Conservation (phyloP, 1,140 invertebrate species). For the Procambarus virginalis region DNA sequence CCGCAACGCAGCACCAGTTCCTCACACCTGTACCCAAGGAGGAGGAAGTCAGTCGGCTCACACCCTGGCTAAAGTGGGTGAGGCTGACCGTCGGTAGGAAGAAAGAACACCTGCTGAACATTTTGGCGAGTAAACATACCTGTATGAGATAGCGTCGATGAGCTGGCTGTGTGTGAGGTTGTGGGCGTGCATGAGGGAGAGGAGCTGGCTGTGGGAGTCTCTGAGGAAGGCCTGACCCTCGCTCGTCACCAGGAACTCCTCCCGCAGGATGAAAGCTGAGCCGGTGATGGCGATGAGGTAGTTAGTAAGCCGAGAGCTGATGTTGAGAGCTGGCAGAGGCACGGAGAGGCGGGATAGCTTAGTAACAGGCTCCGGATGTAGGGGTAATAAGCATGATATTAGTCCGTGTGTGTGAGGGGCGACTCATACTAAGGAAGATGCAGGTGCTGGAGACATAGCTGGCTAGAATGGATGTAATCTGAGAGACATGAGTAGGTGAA, state of each 20-base stretch:
- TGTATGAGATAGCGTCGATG: slow-evolving; percentile 38
- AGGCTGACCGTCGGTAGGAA: too few species aligned
- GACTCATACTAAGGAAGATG: too few species aligned
- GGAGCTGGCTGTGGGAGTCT: slow-evolving; percentile 1
- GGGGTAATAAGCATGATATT: too few species aligned
- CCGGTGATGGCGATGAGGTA: slow-evolving; percentile 38
- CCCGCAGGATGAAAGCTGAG: slow-evolving; percentile 2
- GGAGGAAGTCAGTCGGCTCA: background rate
- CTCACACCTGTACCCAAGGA: slow-evolving; percentile 15
- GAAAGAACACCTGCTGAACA: too few species aligned
- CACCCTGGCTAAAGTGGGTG: too few species aligned
- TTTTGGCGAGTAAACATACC: background rate
- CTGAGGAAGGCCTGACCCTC: slow-evolving; percentile 7
- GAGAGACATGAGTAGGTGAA: too few species aligned
- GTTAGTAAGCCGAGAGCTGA: slow-evolving; percentile 5
- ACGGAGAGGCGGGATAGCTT: too few species aligned
- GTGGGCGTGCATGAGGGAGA: background rate
- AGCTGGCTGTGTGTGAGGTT: slow-evolving; percentile 7
- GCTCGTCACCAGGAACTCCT: background rate
- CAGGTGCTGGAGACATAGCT: too few species aligned
- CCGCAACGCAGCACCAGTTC: slow-evolving; percentile 31
- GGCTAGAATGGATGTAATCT: too few species aligned
- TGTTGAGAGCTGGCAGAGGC: slow-evolving; percentile 25
- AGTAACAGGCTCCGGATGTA: too few species aligned
- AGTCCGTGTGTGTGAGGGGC: too few species aligned